Conservation (phyloP, 2,113 vertebrate species). For the Trochalopteron elliotii region DNA sequence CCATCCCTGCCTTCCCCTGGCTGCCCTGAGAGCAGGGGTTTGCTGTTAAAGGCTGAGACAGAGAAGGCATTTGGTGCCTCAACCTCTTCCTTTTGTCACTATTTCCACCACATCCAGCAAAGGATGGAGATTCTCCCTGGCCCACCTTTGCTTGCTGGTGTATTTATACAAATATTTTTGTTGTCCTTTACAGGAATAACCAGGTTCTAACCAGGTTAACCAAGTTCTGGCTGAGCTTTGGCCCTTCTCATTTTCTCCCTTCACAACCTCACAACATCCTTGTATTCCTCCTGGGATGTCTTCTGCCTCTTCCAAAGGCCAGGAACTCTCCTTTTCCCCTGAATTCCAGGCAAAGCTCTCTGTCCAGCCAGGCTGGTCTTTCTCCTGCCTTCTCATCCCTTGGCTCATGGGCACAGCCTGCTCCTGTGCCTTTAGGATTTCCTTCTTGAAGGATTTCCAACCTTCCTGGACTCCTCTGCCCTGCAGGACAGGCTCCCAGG, state of each 20-base stretch:
- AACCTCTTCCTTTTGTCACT: neutral
- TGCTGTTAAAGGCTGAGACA: neutral
- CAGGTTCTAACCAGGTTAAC: too few species aligned
- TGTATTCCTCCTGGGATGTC: neutral
- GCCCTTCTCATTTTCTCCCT: neutral
- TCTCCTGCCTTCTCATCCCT: neutral
- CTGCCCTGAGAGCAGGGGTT: neutral
- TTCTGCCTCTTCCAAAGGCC: neutral
- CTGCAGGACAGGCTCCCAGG: neutral
- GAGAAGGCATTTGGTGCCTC: neutral
- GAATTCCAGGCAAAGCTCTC: neutral
- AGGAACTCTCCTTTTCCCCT: neutral
- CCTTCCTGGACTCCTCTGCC: neutral
- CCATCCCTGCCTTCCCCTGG: neutral
- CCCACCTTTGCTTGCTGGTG: neutral
- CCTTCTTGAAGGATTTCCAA: neutral
- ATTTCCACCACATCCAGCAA: neutral
- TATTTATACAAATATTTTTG: neutral
- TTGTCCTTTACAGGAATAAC: neutral
- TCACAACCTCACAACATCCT: neutral
- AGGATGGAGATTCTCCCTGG: neutral
- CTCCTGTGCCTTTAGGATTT: neutral
- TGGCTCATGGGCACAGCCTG: fast-evolving
- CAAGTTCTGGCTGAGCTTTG: neutral
- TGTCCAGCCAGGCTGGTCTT: neutral